Evolutionary conservation across 2,797 vertebrate genomes (phyloP), one percentile per base, ranked within the genome.

Genomic region (Gobionotothen gibberifrons): DNA sequence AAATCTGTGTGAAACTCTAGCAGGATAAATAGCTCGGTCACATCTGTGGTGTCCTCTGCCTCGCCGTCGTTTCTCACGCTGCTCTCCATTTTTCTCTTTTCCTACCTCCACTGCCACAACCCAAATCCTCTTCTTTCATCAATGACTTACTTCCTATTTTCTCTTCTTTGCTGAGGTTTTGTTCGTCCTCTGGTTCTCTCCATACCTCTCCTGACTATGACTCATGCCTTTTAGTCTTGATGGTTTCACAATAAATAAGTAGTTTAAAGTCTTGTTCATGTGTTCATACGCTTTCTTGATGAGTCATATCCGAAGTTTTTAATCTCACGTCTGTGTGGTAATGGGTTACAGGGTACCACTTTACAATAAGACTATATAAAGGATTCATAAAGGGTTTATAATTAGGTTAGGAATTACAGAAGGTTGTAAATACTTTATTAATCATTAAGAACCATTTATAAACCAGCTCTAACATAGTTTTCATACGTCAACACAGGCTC

Each of bases 1-100:
- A 77, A 29, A 19, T 70, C 36, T 52, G 77, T 73, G 81, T 81
- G 73, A 85, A 75, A 85, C 67, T 82, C n/a, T 36, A 71, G 26
- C 48, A 54, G 56, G 64, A 81, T 73, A 80, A 84, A 82, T 47
- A 39, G 11, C 47, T 13, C 3, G 3, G 29, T 6, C 62, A 69
- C 78, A 32, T 74, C 64, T 72, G 72, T 59, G 56, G 58, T 67
- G 54, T 54, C 11, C 26, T 73, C 15, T 58, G 2, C 3, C n/a
- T 60, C 44, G 22, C 14, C 58, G 0, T 71, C 39, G 0, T 58
- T 79, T 52, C 65, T 19, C 54, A 62, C 22, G 15, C 43, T 29
- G 12, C 26, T 26, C 26, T 26, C 26, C 26, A 26, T 26, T 26
- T 26, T 26, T 26, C 26, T 26, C 26, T 5, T 26, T 26, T 26